Evolutionary conservation across 2,888 invertebrate species (phyloP).

Genomic region (Platycheirus albimanus): DNA sequence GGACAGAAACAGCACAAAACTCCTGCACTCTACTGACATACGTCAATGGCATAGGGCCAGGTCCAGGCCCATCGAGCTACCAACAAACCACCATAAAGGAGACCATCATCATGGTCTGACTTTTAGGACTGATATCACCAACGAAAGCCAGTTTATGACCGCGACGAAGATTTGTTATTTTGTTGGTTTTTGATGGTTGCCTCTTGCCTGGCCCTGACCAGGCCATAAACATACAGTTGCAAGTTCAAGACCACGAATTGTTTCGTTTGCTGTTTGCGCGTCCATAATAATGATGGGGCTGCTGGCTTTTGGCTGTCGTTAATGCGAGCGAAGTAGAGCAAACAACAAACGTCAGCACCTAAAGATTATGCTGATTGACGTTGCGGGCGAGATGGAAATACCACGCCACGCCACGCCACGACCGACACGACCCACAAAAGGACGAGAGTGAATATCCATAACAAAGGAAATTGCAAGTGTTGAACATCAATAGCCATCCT

Average conservation of each 20-base stretch:
- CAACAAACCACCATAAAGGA: slow-evolving; percentile 22
- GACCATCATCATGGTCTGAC: slow-evolving; percentile 34
- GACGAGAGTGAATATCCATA: slow-evolving; percentile 67
- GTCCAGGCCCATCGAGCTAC: slow-evolving; percentile 24
- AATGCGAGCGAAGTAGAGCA: slow-evolving; percentile 59
- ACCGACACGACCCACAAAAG: slow-evolving; percentile 61
- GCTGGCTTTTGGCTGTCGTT: slow-evolving; percentile 27
- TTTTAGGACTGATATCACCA: slow-evolving; percentile 36
- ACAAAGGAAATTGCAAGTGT: slow-evolving; percentile 66
- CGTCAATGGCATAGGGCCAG: too few relatives aligned
- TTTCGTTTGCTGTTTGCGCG: slow-evolving; percentile 50
- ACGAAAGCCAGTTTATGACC: slow-evolving; percentile 53
- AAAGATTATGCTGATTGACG: slow-evolving; percentile 51
- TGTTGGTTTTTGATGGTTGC: slow-evolving; percentile 56
- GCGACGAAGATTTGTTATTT: slow-evolving; percentile 51
- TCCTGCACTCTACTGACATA: slow-evolving; percentile 15
- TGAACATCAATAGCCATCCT: slow-evolving; percentile 46
- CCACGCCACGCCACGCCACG: too few relatives aligned
- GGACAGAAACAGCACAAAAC: slow-evolving; percentile 24
- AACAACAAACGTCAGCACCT: slow-evolving; percentile 50
- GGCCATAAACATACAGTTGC: slow-evolving; percentile 63
- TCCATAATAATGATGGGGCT: slow-evolving; percentile 47
- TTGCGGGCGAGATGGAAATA: slow-evolving; percentile 27
- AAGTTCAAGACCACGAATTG: slow-evolving; percentile 65
- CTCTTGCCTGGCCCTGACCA: not conserved